A percentile compares a stretch with the other conserved stretches of the same genome.
Conservation (phyloP, 2,113 vertebrate genomes). For the Larimichthys polyactis region DNA sequence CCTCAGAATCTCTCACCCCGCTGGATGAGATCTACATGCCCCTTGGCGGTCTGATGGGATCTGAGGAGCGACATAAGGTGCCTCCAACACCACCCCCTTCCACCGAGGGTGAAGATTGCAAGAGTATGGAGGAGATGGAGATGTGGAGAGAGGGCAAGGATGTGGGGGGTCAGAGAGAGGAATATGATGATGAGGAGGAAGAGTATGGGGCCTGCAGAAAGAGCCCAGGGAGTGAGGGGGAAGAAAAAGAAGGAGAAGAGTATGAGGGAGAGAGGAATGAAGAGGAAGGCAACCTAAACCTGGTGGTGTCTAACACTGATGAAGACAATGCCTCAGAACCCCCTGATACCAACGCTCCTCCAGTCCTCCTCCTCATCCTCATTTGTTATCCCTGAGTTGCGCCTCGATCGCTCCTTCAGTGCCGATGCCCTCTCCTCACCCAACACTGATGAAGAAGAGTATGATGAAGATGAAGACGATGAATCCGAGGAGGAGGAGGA, state of each 20-base stretch:
- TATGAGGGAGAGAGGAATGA: conserved; percentile 57
- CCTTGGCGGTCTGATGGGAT: conserved; percentile 74
- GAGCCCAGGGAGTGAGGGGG: conserved; percentile 48
- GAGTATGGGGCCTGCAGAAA: conserved; percentile 57
- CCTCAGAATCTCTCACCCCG: conserved; percentile 76
- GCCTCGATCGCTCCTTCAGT: conserved; percentile 91
- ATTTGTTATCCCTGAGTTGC: conserved; percentile 92
- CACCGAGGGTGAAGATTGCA: conserved; percentile 81
- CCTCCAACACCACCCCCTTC: conserved; percentile 83
- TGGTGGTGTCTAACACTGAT: conserved; percentile 64
- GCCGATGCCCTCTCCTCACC: conserved; percentile 81
- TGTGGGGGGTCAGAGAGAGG: conserved; percentile 22
- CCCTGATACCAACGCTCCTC: conserved; percentile 79
- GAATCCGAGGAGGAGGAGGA: conserved; percentile 88
- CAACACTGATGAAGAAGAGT: conserved; percentile 84
- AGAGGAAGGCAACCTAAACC: conserved; percentile 51
- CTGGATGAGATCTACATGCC: conserved; percentile 78
- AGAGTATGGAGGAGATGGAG: conserved; percentile 80
- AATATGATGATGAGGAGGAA: conserved; percentile 49
- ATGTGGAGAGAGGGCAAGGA: conserved; percentile 68
- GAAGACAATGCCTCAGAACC: conserved; percentile 82
- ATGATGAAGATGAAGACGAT: conserved; percentile 84
- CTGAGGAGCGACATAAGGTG: conserved; percentile 74
- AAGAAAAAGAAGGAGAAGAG: conserved; percentile 47
- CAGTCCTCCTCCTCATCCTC: conserved; percentile 84